These are phyloP conservation scores for Cephalotes varians DNA, from an alignment of 2,888 invertebrate genomes.

Conservation along the genomic window DNA sequence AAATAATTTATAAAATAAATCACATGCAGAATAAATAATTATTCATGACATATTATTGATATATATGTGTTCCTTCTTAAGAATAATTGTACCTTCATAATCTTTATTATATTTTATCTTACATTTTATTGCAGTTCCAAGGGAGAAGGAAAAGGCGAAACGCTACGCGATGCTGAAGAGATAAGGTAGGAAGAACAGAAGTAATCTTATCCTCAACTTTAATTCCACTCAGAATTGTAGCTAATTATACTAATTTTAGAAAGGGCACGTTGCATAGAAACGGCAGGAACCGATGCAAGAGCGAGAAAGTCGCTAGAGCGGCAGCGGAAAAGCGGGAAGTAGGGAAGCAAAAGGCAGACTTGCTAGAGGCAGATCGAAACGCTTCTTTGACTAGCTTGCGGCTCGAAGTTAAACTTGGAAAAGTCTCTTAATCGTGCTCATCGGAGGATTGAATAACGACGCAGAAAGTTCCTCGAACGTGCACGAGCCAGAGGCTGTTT, in stretches of 20 bases:
- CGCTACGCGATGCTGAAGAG: slow-evolving; percentile 12
- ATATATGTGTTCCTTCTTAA: not conserved
- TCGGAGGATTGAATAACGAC: slow-evolving; percentile 62
- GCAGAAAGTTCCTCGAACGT: slow-evolving; percentile 51
- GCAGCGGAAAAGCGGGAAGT: not conserved
- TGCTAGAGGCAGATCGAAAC: slow-evolving; percentile 49
- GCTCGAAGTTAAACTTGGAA: slow-evolving; percentile 56
- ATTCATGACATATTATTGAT: not conserved
- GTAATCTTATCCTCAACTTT: slow-evolving; percentile 75
- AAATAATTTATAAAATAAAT: not conserved
- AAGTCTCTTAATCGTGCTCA: slow-evolving; percentile 64
- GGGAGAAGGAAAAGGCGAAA: not conserved
- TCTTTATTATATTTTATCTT: slow-evolving; percentile 9
- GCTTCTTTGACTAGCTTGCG: slow-evolving; percentile 56
- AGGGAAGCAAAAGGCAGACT: slow-evolving; percentile 23
- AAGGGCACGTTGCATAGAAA: slow-evolving; percentile 49
- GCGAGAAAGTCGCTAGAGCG: slow-evolving; percentile 1
- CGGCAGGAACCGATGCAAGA: slow-evolving; percentile 11
- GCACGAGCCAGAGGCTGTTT: slow-evolving; percentile 39
- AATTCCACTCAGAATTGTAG: slow-evolving; percentile 72
- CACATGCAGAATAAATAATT: not conserved
- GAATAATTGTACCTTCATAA: not conserved
- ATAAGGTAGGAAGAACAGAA: slow-evolving; percentile 61
- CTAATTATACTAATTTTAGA: slow-evolving; percentile 75
- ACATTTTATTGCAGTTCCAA: slow-evolving; percentile 11